A percentile compares a stretch with the other conserved stretches of the same genome.
Conservation (phyloP, 2,113 vertebrate genomes). For the Petrocephalus zakoni region DNA sequence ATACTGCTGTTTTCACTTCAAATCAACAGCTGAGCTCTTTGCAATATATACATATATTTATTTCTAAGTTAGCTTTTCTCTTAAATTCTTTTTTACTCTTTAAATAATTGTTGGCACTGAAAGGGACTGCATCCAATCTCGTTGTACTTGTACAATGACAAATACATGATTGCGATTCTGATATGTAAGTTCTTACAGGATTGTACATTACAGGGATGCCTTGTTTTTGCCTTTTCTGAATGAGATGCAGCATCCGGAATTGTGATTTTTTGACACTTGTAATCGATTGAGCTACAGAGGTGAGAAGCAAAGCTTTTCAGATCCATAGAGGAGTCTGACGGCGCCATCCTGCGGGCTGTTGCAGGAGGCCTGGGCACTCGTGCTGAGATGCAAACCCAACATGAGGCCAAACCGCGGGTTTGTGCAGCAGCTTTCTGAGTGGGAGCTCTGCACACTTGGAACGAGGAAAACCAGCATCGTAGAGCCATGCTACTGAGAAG, state of each 20-base stretch:
- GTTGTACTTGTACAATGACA: too few relatives aligned
- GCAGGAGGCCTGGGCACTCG: slow-evolving; percentile 68
- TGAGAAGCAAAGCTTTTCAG: neutral
- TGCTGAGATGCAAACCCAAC: slow-evolving; percentile 65
- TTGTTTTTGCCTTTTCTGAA: neutral
- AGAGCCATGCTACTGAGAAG: slow-evolving; percentile 54
- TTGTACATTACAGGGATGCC: neutral
- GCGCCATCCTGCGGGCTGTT: slow-evolving; percentile 18
- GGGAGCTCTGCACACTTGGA: slow-evolving; percentile 61
- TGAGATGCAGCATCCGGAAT: neutral
- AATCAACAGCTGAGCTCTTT: neutral
- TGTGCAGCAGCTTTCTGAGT: slow-evolving; percentile 71
- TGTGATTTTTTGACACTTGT: neutral
- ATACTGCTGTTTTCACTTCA: neutral
- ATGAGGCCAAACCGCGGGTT: slow-evolving; percentile 67
- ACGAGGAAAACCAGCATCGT: slow-evolving; percentile 52
- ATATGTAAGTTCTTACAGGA: neutral
- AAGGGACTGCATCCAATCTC: too few relatives aligned
- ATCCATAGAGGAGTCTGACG: neutral
- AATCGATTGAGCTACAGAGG: neutral
- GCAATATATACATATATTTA: too few relatives aligned
- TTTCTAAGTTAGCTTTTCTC: too few relatives aligned
- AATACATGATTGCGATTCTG: too few relatives aligned
- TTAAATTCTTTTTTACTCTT: too few relatives aligned
- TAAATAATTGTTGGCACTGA: too few relatives aligned